Evolutionary conservation across 2,888 invertebrate species (phyloP).

Genomic region (Ferdinandea cuprea): DNA sequence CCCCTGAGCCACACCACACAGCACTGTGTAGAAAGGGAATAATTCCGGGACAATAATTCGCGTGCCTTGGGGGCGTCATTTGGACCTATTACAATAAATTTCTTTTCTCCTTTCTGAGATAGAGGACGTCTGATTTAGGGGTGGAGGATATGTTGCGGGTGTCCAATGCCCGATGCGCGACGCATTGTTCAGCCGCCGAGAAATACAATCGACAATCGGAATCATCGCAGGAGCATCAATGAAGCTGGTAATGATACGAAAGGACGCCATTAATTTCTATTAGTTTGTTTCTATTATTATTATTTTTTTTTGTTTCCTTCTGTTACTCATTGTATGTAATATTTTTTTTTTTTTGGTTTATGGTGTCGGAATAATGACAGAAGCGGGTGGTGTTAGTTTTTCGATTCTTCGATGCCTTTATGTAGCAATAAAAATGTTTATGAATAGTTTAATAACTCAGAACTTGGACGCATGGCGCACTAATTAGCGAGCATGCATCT

Average conservation of each 20-base stretch:
- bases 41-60: slow-evolving; percentile 71
- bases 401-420: slow-evolving; percentile 28
- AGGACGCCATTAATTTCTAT: slow-evolving; percentile 73
- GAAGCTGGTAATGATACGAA: slow-evolving; percentile 68
- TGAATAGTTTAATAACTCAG: slow-evolving; percentile 37
- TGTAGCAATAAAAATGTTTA: slow-evolving; percentile 60
- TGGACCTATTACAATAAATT: slow-evolving; percentile 75
- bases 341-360: slow-evolving; percentile 14
- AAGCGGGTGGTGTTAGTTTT: background rate
- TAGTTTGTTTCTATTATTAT: slow-evolving; percentile 59
- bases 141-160: slow-evolving; percentile 60
- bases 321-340: slow-evolving; percentile 1
- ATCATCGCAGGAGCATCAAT: slow-evolving; percentile 54
- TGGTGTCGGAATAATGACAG: slow-evolving; percentile 24
- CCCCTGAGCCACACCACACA: slow-evolving; percentile 31
- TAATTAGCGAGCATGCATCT: slow-evolving; percentile 31
- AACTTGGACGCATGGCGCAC: slow-evolving; percentile 24
- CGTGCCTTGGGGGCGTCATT: slow-evolving; percentile 75
- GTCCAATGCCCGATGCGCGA: slow-evolving; percentile 25
- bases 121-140: slow-evolving; percentile 50
- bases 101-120: slow-evolving; percentile 45
- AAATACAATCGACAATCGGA: slow-evolving; percentile 53
- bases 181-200: slow-evolving; percentile 34
- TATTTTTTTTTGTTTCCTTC: slow-evolving; percentile 20
- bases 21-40: slow-evolving; percentile 26